A percentile compares a stretch with the other conserved stretches of the same genome.
These are phyloP conservation scores for Myotis vivesi DNA, from an alignment of 2,797 vertebrate species.

Conservation along the genomic window DNA sequence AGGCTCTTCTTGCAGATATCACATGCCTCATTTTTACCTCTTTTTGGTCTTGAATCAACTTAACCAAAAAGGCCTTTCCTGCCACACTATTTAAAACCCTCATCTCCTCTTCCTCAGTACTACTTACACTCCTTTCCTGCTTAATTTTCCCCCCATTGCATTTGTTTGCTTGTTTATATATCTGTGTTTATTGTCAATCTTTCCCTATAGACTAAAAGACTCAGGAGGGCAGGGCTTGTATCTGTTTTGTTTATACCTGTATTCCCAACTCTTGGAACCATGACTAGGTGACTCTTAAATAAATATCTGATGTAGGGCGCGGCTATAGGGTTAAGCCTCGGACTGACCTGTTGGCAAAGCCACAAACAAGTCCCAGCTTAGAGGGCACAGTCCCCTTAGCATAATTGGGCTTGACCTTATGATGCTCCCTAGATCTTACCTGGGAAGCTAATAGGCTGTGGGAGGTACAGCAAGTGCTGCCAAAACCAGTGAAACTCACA, in stretches of 20 bases:
- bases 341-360: too few relatives aligned
- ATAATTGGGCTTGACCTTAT: too few relatives aligned
- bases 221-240: background rate
- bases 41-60: background rate
- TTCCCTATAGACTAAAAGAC: background rate
- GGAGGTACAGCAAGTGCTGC: too few relatives aligned
- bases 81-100: background rate
- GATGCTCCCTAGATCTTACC: too few relatives aligned
- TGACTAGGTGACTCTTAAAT: background rate
- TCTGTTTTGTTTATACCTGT: background rate
- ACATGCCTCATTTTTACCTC: background rate
- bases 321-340: too few relatives aligned
- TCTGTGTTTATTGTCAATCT: background rate
- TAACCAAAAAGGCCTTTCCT: background rate
- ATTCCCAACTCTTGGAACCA: background rate
- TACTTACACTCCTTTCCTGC: background rate
- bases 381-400: too few relatives aligned
- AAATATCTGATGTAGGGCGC: background rate
- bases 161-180: background rate
- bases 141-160: background rate
- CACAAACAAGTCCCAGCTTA: too few relatives aligned
- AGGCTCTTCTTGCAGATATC: background rate
- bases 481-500: too few relatives aligned
- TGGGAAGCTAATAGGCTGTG: too few relatives aligned
- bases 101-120: background rate